Percentiles rank a stretch among this genome's conserved stretches.
These are phyloP conservation scores for Subacronicta megacephala DNA, from an alignment of 2,888 invertebrate species.

Conservation along the genomic window DNA sequence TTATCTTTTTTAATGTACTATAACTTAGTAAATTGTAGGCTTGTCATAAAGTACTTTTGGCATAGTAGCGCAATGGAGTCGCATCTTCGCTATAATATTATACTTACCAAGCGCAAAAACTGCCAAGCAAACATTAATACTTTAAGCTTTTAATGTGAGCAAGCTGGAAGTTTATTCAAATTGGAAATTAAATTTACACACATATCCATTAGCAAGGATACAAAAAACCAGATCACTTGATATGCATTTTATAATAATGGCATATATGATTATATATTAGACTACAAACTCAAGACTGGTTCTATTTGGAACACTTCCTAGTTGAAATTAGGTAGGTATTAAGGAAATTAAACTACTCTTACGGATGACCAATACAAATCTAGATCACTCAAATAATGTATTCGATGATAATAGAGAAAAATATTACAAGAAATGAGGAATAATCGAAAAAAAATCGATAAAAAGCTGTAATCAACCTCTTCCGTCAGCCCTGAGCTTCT, in stretches of 20 bases:
- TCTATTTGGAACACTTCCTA: background rate
- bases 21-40: too few species aligned
- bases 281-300: background rate
- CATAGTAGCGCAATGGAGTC: background rate
- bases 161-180: slow-evolving; percentile 12
- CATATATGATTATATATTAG: background rate
- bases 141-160: slow-evolving; percentile 19
- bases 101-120: slow-evolving; percentile 4
- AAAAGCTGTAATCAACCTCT: too few species aligned
- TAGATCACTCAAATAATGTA: too few species aligned
- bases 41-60: too few species aligned
- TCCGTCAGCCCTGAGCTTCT: too few species aligned
- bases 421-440: too few species aligned
- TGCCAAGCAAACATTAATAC: background rate
- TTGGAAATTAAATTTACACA: slow-evolving; percentile 13
- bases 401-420: too few species aligned
- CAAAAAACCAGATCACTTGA: slow-evolving; percentile 6
- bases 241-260: slow-evolving; percentile 4
- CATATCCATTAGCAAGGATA: slow-evolving; percentile 10
- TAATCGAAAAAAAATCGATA: too few species aligned
- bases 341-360: background rate
- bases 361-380: too few species aligned
- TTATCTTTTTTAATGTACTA: too few species aligned
- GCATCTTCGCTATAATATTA: slow-evolving; percentile 10
- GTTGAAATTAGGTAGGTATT: background rate